Evolutionary conservation across 2,113 vertebrate genomes (phyloP), one percentile per base, ranked within the genome.

Genomic region (Chaenogobius annularis): DNA sequence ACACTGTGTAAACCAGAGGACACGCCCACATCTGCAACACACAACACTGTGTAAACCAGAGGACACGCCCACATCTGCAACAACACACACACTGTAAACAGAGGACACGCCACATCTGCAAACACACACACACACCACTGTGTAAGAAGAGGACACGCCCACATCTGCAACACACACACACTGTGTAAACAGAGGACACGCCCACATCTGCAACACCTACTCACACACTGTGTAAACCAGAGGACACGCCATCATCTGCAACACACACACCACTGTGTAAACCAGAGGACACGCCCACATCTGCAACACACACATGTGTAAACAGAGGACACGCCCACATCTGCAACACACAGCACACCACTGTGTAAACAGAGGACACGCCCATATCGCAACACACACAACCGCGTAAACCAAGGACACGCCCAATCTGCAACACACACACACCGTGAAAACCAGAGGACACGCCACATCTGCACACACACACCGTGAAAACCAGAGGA

Each of bases 91-190:
- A 69, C 7, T 17, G 6, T 3, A 1, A 44, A 1, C 35, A 3
- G 35, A n/a, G 2, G 11, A 50, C 96, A 97, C 1, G 96, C 95
- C 96, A 97, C 96, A 97, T 90, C 87, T 92, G 73, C 3, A 74
- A n/a, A n/a, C n/a, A n/a, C n/a, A 73, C 0, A 23, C 10, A 1
- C 15, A 2, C 5, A 67, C n/a, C 26, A 31, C 26, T 0, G 56
- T 14, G 69, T 8, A 10, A 12, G 1, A 48, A 14, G 48, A 17
- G 3, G 0, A 35, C 13, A 2, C 15, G 15, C 26, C 61, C 43
- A 31, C 44, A 63, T 35, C 35, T n/a, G 8, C 12, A 26, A 58
- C 9, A 26, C 5, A 31, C 20, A 58, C 5, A 23, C 3, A 31
- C 26, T 5, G 23, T 58, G 9, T 22, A 2, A 5, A 2, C 10